Percentiles rank a stretch among this genome's conserved stretches.
Conservation (phyloP, 2,888 invertebrate genomes). For the Habrosyne pyritoides region DNA sequence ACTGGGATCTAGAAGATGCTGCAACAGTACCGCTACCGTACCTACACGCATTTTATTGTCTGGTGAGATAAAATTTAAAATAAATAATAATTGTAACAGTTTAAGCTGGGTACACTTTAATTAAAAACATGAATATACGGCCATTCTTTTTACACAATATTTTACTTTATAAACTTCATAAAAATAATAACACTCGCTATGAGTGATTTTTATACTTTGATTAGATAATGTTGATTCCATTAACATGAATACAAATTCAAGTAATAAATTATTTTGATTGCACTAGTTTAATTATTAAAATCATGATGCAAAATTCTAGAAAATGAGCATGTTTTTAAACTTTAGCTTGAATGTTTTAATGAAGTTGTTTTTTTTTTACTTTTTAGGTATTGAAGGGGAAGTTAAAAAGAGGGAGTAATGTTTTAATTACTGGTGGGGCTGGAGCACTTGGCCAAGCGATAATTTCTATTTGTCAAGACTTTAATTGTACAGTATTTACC, state of each 20-base stretch:
- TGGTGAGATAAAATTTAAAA: conserved; percentile 20
- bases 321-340: too few relatives aligned
- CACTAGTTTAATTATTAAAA: too few relatives aligned
- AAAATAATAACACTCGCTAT: too few relatives aligned
- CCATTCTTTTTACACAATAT: too few relatives aligned
- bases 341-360: too few relatives aligned
- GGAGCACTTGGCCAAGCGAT: conserved; percentile 23
- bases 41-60: conserved; percentile 61
- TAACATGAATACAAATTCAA: too few relatives aligned
- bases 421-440: conserved; percentile 21
- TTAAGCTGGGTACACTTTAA: neutral
- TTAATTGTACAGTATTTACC: conserved; percentile 18
- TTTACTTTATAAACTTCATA: too few relatives aligned
- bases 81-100: neutral
- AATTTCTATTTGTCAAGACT: conserved; percentile 18
- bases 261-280: too few relatives aligned
- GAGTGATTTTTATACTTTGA: too few relatives aligned
- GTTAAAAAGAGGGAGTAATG: neutral
- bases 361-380: neutral
- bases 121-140: neutral
- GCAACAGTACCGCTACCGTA: conserved; percentile 88
- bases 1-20: conserved; percentile 86
- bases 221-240: too few relatives aligned
- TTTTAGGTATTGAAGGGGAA: conserved; percentile 16
- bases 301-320: too few relatives aligned